Percentiles rank a stretch among this genome's conserved stretches.
phyloP scores from a whole-genome alignment of 2,113 vertebrate species.

The Pseudorhombus dupliciocellatus region DNA sequence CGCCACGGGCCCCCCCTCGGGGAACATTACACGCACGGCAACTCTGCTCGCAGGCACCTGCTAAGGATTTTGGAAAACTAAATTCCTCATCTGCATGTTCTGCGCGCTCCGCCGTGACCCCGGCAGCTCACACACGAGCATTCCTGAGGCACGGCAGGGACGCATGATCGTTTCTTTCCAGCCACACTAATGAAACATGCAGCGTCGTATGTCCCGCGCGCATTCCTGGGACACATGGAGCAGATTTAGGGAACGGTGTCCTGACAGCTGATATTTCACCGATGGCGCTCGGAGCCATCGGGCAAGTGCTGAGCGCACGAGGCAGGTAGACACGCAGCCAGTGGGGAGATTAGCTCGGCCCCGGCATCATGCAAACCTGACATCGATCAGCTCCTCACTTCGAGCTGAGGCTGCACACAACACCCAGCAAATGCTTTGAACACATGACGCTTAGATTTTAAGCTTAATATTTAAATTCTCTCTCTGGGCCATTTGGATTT shows the following conservation, averaged over 20 bases:
- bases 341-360: slow-evolving; percentile 24
- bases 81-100: slow-evolving; percentile 63
- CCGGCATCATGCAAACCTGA: neutral
- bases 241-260: slow-evolving; percentile 37
- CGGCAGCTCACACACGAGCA: slow-evolving; percentile 63
- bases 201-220: slow-evolving; percentile 36
- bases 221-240: slow-evolving; percentile 63
- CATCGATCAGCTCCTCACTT: slow-evolving; percentile 20
- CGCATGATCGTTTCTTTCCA: slow-evolving; percentile 53
- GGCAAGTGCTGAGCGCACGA: slow-evolving; percentile 8
- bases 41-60: slow-evolving; percentile 62
- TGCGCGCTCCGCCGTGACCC: slow-evolving; percentile 45
- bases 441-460: too few relatives aligned
- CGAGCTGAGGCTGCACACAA: neutral
- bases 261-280: slow-evolving; percentile 54
- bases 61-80: slow-evolving; percentile 58
- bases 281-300: slow-evolving; percentile 33
- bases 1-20: slow-evolving; percentile 28
- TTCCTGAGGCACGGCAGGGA: slow-evolving; percentile 53
- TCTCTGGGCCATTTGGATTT: neutral
- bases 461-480: too few relatives aligned
- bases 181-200: slow-evolving; percentile 47
- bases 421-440: too few relatives aligned
- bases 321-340: slow-evolving; percentile 9
- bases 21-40: slow-evolving; percentile 54